A percentile compares a stretch with the other conserved stretches of the same genome.
Conservation (phyloP, 2,888 invertebrate genomes). For the Ellobium chinense region DNA sequence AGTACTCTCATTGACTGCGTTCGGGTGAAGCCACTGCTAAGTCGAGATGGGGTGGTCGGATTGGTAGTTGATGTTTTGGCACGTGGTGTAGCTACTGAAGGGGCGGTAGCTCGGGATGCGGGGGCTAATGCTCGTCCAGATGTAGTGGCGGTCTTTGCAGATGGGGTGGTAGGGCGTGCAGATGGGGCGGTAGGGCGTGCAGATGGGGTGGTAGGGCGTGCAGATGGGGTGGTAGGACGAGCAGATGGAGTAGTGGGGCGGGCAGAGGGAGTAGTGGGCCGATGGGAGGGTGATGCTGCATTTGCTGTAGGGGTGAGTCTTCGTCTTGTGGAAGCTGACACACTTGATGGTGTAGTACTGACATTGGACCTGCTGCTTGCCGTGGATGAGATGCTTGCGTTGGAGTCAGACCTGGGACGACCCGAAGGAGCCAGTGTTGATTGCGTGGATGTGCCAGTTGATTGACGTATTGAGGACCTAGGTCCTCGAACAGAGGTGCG, state of each 20-base stretch:
- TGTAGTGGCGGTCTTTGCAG: conserved; percentile 42
- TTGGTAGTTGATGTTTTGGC: conserved; percentile 37
- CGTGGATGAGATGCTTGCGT: conserved; percentile 41
- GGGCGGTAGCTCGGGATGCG: conserved; percentile 20
- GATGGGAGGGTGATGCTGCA: neutral
- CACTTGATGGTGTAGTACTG: conserved; percentile 23
- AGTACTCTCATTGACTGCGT: conserved; percentile 55
- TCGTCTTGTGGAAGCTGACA: conserved; percentile 51
- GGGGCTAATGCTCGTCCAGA: conserved; percentile 2
- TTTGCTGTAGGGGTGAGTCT: conserved; percentile 38
- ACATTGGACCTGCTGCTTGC: conserved; percentile 56
- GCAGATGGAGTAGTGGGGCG: conserved; percentile 49
- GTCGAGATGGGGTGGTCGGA: conserved; percentile 48
- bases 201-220: conserved; percentile 40
- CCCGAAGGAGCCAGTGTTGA: conserved; percentile 45
- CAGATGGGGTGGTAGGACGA: conserved; percentile 38
- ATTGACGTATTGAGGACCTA: conserved; percentile 25
- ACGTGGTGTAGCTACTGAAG: conserved; percentile 35
- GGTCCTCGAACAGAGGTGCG: conserved; percentile 47
- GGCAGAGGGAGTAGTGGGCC: conserved; percentile 48
- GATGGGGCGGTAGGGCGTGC: conserved; percentile 40
- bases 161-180: conserved; percentile 38
- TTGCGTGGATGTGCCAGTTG: conserved; percentile 15
- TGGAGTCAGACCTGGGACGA: conserved; percentile 45
- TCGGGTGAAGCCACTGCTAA: conserved; percentile 43